phyloP scores from a whole-genome alignment of 2,888 invertebrate genomes.

The Adela reaumurella region DNA sequence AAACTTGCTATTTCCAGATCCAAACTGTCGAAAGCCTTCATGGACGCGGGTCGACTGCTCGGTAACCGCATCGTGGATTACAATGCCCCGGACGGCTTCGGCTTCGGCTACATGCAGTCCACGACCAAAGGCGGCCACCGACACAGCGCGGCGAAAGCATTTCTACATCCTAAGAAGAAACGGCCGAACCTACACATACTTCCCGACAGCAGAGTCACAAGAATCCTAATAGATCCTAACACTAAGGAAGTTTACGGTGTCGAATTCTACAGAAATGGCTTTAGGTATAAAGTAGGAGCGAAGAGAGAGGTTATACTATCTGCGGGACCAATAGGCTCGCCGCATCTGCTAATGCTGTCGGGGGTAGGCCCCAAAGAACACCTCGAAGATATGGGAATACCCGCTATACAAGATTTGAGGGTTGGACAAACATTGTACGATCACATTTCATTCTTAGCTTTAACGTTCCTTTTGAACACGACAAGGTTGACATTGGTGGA shows the following conservation, averaged over 20 bases:
- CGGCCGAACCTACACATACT: conserved; percentile 67
- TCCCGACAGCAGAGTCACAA: conserved; percentile 60
- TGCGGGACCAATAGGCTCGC: conserved; percentile 76
- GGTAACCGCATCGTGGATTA: conserved; percentile 69
- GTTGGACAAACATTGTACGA: conserved; percentile 68
- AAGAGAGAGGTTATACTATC: conserved; percentile 58
- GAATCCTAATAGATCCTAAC: conserved; percentile 60
- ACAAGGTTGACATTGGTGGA: conserved; percentile 28
- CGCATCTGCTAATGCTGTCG: conserved; percentile 68
- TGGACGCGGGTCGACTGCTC: conserved; percentile 60
- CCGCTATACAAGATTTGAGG: conserved; percentile 57
- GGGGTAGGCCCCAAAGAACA: conserved; percentile 64
- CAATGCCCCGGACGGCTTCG: conserved; percentile 59
- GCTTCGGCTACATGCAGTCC: conserved; percentile 64
- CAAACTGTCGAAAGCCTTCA: conserved; percentile 42
- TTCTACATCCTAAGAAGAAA: conserved; percentile 55
- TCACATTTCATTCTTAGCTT: conserved; percentile 59
- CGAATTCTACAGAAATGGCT: conserved; percentile 55
- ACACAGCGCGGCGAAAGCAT: conserved; percentile 64
- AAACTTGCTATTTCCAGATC: conserved; percentile 27
- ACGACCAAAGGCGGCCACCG: conserved; percentile 58
- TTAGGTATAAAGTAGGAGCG: conserved; percentile 35
- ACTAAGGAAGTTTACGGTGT: conserved; percentile 67
- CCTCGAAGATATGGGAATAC: conserved; percentile 53
- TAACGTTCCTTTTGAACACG: conserved; percentile 51